Evolutionary conservation across 2,113 vertebrate species (phyloP).

Genomic region (Bombycilla garrulus): DNA sequence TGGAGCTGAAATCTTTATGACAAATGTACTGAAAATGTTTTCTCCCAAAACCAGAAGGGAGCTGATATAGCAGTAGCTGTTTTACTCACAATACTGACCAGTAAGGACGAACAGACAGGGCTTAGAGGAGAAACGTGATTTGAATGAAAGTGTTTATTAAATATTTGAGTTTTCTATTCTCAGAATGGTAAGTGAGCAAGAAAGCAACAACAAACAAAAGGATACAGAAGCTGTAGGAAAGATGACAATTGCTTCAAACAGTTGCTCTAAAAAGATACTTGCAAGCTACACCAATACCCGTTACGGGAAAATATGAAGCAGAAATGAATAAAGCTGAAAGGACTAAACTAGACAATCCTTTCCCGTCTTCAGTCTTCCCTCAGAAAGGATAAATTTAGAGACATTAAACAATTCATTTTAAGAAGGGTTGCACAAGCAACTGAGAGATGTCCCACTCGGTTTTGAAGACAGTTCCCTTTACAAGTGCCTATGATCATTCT

Average conservation of each 20-base stretch:
- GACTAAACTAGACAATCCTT: not conserved
- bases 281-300: fast-evolving
- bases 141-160: not conserved
- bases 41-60: not conserved
- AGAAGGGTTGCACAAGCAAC: not conserved
- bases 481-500: not conserved
- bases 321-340: not conserved
- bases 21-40: not conserved
- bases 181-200: not conserved
- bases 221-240: not conserved
- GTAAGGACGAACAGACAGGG: not conserved
- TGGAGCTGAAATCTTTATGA: not conserved
- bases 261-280: not conserved
- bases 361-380: not conserved
- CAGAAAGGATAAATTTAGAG: not conserved
- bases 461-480: not conserved
- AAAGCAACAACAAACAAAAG: not conserved
- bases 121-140: not conserved
- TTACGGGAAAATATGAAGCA: not conserved
- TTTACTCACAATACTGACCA: not conserved
- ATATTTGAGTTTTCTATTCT: not conserved
- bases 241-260: not conserved
- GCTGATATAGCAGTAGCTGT: not conserved
- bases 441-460: not conserved
- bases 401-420: not conserved